These are phyloP conservation scores for Asteroscopus sphinx DNA, from an alignment of 2,888 invertebrate species.

Conservation along the genomic window DNA sequence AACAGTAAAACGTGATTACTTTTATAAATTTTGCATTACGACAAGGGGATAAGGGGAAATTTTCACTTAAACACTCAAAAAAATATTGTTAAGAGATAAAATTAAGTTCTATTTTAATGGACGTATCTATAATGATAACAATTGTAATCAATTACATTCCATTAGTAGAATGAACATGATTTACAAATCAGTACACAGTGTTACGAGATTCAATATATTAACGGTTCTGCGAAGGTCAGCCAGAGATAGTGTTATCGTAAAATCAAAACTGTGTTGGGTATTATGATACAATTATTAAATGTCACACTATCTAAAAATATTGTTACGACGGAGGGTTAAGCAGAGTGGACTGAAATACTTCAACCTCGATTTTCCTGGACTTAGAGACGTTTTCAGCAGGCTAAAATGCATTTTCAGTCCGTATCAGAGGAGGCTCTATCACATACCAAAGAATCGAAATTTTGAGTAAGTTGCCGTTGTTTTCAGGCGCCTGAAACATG, in stretches of 20 bases:
- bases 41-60: conserved; percentile 12
- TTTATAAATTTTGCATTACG: neutral
- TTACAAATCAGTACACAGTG: conserved; percentile 44
- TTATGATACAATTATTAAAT: conserved; percentile 40
- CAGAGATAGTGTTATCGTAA: conserved; percentile 51
- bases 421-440: too few relatives aligned
- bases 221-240: conserved; percentile 42
- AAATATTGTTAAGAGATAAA: conserved; percentile 20
- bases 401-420: too few relatives aligned
- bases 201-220: conserved; percentile 40
- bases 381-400: too few relatives aligned
- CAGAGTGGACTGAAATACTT: too few relatives aligned
- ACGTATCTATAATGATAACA: conserved; percentile 12
- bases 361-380: too few relatives aligned
- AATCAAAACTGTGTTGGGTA: conserved; percentile 50
- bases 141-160: conserved; percentile 30
- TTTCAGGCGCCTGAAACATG: too few relatives aligned
- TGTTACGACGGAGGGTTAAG: too few relatives aligned
- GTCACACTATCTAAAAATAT: conserved; percentile 40
- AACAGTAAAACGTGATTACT: neutral
- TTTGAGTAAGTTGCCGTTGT: too few relatives aligned
- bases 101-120: conserved; percentile 13
- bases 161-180: conserved; percentile 36
- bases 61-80: conserved; percentile 7
- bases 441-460: too few relatives aligned